A percentile compares a stretch with the other conserved stretches of the same genome.
Conservation (phyloP, 2,113 vertebrate genomes). For the Lagenorhynchus albirostris region DNA sequence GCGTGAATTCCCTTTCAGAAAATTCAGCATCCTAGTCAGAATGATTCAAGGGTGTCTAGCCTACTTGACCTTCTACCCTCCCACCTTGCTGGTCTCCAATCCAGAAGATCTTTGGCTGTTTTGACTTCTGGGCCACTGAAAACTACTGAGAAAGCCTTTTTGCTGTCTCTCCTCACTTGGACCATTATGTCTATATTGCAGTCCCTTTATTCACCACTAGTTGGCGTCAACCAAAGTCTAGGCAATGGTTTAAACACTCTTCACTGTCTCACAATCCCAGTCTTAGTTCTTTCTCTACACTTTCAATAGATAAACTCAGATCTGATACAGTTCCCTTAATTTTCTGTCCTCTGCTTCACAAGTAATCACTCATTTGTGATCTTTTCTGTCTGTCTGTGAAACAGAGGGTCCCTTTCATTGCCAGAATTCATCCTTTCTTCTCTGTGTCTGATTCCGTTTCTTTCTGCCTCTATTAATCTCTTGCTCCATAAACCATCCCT, state of each 20-base stretch:
- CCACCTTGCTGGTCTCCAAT: background rate
- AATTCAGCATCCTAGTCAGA: background rate
- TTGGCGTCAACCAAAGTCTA: background rate
- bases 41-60: background rate
- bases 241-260: background rate
- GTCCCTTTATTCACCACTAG: background rate
- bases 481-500: background rate
- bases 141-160: background rate
- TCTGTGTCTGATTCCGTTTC: background rate
- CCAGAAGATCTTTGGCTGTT: background rate
- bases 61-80: background rate
- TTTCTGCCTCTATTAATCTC: background rate
- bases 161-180: background rate
- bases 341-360: background rate
- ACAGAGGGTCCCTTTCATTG: background rate
- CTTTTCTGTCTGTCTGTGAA: background rate
- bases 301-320: background rate
- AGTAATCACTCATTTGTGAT: background rate
- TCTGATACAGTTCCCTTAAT: background rate
- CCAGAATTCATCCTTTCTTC: background rate
- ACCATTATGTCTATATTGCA: accelerated
- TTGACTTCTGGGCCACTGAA: background rate
- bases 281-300: background rate
- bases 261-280: background rate
- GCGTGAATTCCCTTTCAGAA: background rate